phyloP scores from a whole-genome alignment of 1,140 invertebrate species.

The Oncopodura yosiiana region DNA sequence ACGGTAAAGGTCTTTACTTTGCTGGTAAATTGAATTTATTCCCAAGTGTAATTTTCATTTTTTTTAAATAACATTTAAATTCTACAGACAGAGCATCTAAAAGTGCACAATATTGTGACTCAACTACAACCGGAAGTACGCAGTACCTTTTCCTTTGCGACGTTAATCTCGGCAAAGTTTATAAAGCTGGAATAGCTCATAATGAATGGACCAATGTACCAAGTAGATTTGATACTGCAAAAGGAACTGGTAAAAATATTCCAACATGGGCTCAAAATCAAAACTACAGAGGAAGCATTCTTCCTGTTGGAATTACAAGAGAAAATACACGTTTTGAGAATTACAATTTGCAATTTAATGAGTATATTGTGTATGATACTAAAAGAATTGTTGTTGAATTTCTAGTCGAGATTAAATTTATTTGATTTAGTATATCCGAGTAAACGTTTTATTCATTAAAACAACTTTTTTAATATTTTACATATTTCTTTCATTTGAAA shows the following conservation, averaged over 20 bases:
- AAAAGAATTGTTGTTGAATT: background rate
- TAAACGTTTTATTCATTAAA: too few relatives aligned
- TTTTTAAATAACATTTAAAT: too few relatives aligned
- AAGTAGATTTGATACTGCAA: background rate
- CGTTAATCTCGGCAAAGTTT: background rate
- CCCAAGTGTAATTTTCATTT: too few relatives aligned
- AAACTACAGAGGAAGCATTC: background rate
- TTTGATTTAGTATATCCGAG: too few relatives aligned
- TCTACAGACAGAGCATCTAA: too few relatives aligned
- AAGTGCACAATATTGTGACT: too few relatives aligned
- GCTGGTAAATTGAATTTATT: background rate
- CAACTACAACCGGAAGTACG: too few relatives aligned
- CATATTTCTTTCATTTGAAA: too few relatives aligned
- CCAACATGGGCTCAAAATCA: background rate
- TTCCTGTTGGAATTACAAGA: background rate
- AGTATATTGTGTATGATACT: slow-evolving; percentile 2
- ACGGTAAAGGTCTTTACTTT: slow-evolving; percentile 2
- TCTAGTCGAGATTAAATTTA: background rate
- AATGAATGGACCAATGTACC: background rate
- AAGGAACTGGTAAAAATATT: background rate
- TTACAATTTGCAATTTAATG: background rate
- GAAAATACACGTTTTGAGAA: background rate
- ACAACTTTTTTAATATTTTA: too few relatives aligned
- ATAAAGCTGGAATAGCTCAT: background rate
- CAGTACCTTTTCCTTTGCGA: background rate